Evolutionary conservation across 2,797 vertebrate species (phyloP).

Genomic region (Microctenopoma lineatum): DNA sequence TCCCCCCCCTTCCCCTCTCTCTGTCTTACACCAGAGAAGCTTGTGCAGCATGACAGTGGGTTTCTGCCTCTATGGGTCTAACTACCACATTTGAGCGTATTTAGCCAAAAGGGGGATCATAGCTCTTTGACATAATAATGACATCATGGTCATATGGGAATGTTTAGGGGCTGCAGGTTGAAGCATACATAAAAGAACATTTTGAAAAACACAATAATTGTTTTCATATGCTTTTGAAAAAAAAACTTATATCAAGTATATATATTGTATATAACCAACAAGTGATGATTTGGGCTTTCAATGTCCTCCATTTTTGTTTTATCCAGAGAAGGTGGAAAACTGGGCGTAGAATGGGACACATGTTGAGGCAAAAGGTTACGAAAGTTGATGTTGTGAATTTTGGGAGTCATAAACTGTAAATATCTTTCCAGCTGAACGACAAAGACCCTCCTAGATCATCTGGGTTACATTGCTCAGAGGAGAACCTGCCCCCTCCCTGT

Average conservation of each 20-base stretch:
- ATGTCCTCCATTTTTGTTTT: background rate
- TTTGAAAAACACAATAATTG: background rate
- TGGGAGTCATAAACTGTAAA: slow-evolving; percentile 57
- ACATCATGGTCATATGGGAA: slow-evolving; percentile 64
- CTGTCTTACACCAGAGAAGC: background rate
- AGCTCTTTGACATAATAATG: slow-evolving; percentile 34
- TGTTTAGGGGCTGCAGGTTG: slow-evolving; percentile 42
- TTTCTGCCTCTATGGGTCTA: slow-evolving; percentile 29
- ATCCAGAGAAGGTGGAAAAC: background rate
- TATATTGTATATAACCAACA: background rate
- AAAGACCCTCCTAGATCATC: slow-evolving; percentile 40
- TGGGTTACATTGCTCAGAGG: slow-evolving; percentile 4
- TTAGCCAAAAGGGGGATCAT: slow-evolving; percentile 11
- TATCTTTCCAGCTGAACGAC: slow-evolving; percentile 45
- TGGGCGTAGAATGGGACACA: background rate
- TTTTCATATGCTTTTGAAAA: too few relatives aligned
- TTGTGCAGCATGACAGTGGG: background rate
- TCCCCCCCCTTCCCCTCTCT: background rate
- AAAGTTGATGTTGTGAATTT: slow-evolving; percentile 54
- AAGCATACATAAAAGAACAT: slow-evolving; percentile 2
- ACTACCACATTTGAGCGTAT: background rate
- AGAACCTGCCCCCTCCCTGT: slow-evolving; percentile 1
- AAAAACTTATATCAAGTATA: background rate
- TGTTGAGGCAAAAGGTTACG: slow-evolving; percentile 4
- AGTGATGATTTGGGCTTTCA: slow-evolving; percentile 2